Evolutionary conservation across 2,113 vertebrate species (phyloP).

Genomic region (Phocoena phocoena): DNA sequence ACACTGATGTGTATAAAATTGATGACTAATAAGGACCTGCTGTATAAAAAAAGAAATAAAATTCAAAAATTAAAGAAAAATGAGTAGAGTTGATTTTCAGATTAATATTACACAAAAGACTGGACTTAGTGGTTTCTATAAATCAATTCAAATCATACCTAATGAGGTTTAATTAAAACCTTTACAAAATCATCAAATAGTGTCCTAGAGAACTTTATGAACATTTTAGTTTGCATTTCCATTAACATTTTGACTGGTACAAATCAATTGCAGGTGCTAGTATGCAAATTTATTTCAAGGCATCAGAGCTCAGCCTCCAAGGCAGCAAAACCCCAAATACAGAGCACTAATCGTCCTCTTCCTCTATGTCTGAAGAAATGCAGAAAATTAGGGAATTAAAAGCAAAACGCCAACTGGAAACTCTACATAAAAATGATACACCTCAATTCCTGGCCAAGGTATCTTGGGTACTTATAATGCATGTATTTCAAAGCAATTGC

Average conservation of each 20-base stretch:
- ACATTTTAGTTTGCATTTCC: background rate
- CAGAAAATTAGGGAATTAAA: background rate
- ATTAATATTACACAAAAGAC: background rate
- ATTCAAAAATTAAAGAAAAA: background rate
- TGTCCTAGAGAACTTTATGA: background rate
- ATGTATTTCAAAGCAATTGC: background rate
- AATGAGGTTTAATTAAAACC: slow-evolving; percentile 19
- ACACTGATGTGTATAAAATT: too few species aligned
- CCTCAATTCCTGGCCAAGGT: background rate
- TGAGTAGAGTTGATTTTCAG: background rate
- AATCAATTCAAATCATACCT: slow-evolving; percentile 6
- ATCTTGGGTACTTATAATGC: background rate
- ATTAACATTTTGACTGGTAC: background rate
- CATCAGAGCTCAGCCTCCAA: background rate
- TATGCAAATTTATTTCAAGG: background rate
- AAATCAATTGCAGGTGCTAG: slow-evolving; percentile 17
- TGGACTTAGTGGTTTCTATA: background rate
- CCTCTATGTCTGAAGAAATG: background rate
- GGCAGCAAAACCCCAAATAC: background rate
- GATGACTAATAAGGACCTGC: too few species aligned
- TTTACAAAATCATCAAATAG: background rate
- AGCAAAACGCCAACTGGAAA: background rate
- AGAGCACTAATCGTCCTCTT: background rate
- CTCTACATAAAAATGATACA: background rate
- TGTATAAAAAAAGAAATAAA: too few species aligned